Evolutionary conservation across 2,888 invertebrate genomes (phyloP).

Genomic region (Homarus gammarus): DNA sequence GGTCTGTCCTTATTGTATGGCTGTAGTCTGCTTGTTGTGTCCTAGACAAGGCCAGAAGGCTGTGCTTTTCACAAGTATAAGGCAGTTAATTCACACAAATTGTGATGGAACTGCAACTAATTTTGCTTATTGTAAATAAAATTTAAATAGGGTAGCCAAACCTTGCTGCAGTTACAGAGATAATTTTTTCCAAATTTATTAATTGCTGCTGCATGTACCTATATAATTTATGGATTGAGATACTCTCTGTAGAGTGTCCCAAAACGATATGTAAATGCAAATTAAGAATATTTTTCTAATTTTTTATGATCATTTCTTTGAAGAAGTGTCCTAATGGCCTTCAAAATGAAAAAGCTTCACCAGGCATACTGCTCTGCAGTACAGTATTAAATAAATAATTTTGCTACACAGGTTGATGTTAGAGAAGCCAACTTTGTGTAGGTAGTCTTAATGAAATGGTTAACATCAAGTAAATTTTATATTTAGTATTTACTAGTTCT

Average conservation of each 20-base stretch:
- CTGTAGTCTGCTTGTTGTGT: slow-evolving; percentile 45
- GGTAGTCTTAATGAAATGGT: neutral
- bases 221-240: neutral
- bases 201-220: slow-evolving; percentile 1
- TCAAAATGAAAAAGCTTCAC: neutral
- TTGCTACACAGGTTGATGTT: neutral
- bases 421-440: slow-evolving; percentile 12
- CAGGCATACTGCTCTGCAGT: neutral
- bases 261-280: neutral
- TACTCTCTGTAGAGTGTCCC: neutral
- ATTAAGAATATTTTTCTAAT: too few relatives aligned
- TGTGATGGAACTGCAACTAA: neutral
- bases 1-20: slow-evolving; percentile 37
- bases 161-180: neutral
- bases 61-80: slow-evolving; percentile 17
- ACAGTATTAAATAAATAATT: neutral
- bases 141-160: slow-evolving; percentile 22
- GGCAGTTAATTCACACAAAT: neutral
- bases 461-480: neutral
- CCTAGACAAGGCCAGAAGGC: slow-evolving; percentile 35
- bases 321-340: slow-evolving; percentile 16
- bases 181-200: neutral
- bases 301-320: neutral
- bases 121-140: neutral
- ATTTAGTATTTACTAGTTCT: neutral